Base-by-base conservation (phyloP, 2,888 invertebrate genomes). In the Clostera curtula region DNA sequence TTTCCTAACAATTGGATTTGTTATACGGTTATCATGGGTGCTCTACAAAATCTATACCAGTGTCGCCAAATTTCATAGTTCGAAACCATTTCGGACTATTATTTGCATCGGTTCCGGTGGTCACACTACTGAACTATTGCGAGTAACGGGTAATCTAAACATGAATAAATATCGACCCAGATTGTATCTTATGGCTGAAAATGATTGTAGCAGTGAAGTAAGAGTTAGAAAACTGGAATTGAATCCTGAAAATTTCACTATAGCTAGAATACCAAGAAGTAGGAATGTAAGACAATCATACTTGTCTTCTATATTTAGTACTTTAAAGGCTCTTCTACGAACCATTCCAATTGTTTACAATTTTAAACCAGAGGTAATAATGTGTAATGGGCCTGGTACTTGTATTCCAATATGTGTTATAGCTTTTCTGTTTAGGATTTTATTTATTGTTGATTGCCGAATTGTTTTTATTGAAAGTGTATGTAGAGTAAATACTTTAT, bases 321-420 rank as follows among this genome's bases (percentile, higher is more conserved):
- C 97, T 2, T 12, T 94, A 0, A 76, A 87, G 63, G 90, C 97
- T 1, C 83, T 88, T n/a, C 34, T 91, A 1, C 83, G 85, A 47
- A 88, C 90, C 27, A 64, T 93, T 51, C 92, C 92, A 31, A 47
- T 94, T 8, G 71, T 96, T 15, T 85, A 88, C 47, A 84, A 73
- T 24, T 86, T 89, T 48, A 87, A 86, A 40, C 97, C 98, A 1
- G 89, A 95, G 66, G 63, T 97, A 46, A 87, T 96, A 49, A 75
- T 96, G 24, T 96, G 94, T 72, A 97, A 98, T 82, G 98, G 99
- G 0, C 98, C 98, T 20, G 98, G 98, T 4, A 98, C 97, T 4
- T 98, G 98, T 70, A 87, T 99, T 34, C 98, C 98, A 3, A 83
- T 97, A 29, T 96, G 96, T 77, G 48, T 92, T 28, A 86, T 92